These are phyloP conservation scores for Lepeophtheirus nordmannii DNA, from an alignment of 2,888 invertebrate genomes.

Conservation along the genomic window DNA sequence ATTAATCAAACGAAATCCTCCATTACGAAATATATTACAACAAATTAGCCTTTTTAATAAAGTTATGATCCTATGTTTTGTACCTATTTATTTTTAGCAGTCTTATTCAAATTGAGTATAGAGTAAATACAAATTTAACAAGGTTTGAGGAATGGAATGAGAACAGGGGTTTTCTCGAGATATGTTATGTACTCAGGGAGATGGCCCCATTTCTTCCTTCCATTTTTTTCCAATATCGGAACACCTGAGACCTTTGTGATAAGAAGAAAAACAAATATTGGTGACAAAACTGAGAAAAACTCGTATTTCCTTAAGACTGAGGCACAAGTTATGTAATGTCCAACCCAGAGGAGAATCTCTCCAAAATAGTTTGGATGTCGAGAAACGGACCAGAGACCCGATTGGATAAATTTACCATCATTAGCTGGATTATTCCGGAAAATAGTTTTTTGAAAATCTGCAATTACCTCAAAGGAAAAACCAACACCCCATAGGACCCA, in stretches of 20 bases:
- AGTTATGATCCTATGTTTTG: no score
- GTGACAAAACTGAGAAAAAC: slow-evolving; percentile 44
- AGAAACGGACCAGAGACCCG: slow-evolving; percentile 67
- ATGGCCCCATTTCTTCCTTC: slow-evolving; percentile 33
- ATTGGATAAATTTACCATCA: slow-evolving; percentile 37
- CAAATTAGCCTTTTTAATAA: neutral
- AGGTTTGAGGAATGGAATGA: slow-evolving; percentile 32
- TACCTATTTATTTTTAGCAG: no score
- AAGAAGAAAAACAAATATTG: slow-evolving; percentile 33
- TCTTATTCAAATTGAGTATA: neutral
- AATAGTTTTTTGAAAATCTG: slow-evolving; percentile 78
- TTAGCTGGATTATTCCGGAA: slow-evolving; percentile 75
- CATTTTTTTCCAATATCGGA: slow-evolving; percentile 33
- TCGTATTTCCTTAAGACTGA: slow-evolving; percentile 69
- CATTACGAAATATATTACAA: neutral
- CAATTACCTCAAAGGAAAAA: slow-evolving; percentile 68
- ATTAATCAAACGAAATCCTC: neutral
- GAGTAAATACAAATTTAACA: neutral
- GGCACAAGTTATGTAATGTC: slow-evolving; percentile 71
- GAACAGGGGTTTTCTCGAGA: slow-evolving; percentile 32
- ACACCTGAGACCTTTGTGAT: slow-evolving; percentile 35
- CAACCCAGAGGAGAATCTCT: slow-evolving; percentile 85
- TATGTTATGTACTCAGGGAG: slow-evolving; percentile 33
- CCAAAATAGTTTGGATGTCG: slow-evolving; percentile 90
- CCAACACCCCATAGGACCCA: slow-evolving; percentile 41